Conservation (phyloP, 2,888 invertebrate species). For the Dryobotodes eremita region DNA sequence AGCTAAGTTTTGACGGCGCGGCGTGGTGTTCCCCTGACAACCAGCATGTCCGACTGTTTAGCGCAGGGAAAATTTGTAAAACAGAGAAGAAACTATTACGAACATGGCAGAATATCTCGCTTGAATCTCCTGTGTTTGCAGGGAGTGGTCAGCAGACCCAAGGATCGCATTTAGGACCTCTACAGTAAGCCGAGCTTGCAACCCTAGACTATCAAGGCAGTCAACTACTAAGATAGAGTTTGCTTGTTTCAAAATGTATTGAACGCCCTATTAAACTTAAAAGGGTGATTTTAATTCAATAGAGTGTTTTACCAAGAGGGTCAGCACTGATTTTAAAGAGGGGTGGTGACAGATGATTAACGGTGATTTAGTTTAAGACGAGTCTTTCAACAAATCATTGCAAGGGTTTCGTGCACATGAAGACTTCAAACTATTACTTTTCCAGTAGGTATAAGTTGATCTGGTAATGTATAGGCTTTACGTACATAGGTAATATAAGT, state of each 20-base stretch:
- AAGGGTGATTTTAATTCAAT: slow-evolving; percentile 73
- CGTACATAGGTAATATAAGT: not conserved
- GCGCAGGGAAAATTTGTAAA: slow-evolving; percentile 16
- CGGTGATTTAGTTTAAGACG: slow-evolving; percentile 40
- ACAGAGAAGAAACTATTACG: slow-evolving; percentile 5
- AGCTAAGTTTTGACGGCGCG: slow-evolving; percentile 58
- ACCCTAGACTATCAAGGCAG: no score
- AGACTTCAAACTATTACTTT: not conserved
- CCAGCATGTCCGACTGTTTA: slow-evolving; percentile 58
- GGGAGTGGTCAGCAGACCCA: not conserved
- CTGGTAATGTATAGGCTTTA: not conserved
- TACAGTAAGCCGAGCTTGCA: not conserved
- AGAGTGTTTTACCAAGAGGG: slow-evolving; percentile 65
- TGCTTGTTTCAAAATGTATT: slow-evolving; percentile 50
- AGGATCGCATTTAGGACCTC: not conserved
- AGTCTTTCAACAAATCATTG: slow-evolving; percentile 13
- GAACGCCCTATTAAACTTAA: slow-evolving; percentile 62
- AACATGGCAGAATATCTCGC: no score
- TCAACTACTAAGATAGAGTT: slow-evolving; percentile 41
- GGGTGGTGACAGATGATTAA: slow-evolving; percentile 48
- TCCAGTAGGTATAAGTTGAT: not conserved
- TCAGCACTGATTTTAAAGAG: slow-evolving; percentile 47
- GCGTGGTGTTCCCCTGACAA: slow-evolving; percentile 53
- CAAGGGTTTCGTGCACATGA: not conserved
- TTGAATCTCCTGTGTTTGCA: no score